Conservation (phyloP, 2,113 vertebrate genomes). For the Lamprologus lemairii region DNA sequence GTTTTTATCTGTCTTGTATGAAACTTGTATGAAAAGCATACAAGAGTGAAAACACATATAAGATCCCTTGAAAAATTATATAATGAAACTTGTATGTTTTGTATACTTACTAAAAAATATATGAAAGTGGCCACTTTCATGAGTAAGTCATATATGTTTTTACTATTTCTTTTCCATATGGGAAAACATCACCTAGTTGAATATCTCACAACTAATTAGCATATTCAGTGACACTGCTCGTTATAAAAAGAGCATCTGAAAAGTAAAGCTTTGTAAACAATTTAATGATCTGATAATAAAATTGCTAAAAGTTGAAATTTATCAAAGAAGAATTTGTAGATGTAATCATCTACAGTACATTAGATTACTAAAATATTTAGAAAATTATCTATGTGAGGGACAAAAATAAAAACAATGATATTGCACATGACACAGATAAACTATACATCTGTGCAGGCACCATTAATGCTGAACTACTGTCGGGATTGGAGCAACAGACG, state of each 20-base stretch:
- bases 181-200: neutral
- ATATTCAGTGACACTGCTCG: neutral
- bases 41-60: no score
- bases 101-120: no score
- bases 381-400: neutral
- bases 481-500: neutral
- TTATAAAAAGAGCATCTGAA: neutral
- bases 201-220: neutral
- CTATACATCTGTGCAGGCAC: neutral
- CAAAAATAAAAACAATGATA: neutral
- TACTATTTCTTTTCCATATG: no score
- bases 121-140: no score
- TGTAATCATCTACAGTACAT: neutral
- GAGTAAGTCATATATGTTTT: no score
- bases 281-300: neutral
- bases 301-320: neutral
- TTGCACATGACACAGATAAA: neutral
- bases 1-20: no score
- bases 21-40: no score
- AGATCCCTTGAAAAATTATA: no score
- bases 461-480: neutral
- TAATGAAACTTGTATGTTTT: no score
- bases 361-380: neutral
- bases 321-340: neutral
- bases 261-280: neutral